Conservation (phyloP, 2,888 invertebrate genomes). For the Parnassius glacialis region DNA sequence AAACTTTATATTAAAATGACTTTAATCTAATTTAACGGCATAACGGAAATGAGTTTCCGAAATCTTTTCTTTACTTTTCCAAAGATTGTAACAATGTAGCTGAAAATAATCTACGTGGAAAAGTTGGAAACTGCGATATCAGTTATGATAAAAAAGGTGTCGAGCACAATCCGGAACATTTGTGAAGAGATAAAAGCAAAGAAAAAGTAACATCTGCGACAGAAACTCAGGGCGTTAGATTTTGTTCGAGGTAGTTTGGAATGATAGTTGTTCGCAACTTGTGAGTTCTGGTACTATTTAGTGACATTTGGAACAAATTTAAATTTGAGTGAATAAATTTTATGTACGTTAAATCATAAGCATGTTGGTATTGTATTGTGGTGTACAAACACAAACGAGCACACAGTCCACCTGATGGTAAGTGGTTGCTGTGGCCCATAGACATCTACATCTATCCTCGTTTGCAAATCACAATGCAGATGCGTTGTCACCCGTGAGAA, state of each 20-base stretch:
- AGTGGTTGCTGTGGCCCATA: too few relatives aligned
- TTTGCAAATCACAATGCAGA: too few relatives aligned
- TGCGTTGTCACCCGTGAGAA: too few relatives aligned
- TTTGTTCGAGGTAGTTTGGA: conserved; percentile 26
- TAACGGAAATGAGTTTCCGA: conserved; percentile 24
- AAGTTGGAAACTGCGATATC: conserved; percentile 27
- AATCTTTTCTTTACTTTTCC: conserved; percentile 20
- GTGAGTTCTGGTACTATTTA: conserved; percentile 12
- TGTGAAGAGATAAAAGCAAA: conserved; percentile 25
- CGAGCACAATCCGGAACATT: conserved; percentile 25
- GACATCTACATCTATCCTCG: too few relatives aligned
- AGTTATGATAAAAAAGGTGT: conserved; percentile 27
- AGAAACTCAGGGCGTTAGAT: conserved; percentile 22
- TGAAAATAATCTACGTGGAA: conserved; percentile 25
- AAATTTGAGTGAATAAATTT: conserved; percentile 4
- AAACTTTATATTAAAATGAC: conserved; percentile 18
- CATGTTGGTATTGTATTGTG: not conserved
- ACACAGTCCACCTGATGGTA: too few relatives aligned
- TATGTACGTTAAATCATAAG: not conserved
- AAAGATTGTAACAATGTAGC: conserved; percentile 24
- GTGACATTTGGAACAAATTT: conserved; percentile 16
- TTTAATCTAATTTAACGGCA: conserved; percentile 20
- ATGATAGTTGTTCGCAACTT: conserved; percentile 27
- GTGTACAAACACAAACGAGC: too few relatives aligned
- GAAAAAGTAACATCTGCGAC: conserved; percentile 26